phyloP scores from a whole-genome alignment of 2,113 vertebrate genomes.

The Aix galericulata region DNA sequence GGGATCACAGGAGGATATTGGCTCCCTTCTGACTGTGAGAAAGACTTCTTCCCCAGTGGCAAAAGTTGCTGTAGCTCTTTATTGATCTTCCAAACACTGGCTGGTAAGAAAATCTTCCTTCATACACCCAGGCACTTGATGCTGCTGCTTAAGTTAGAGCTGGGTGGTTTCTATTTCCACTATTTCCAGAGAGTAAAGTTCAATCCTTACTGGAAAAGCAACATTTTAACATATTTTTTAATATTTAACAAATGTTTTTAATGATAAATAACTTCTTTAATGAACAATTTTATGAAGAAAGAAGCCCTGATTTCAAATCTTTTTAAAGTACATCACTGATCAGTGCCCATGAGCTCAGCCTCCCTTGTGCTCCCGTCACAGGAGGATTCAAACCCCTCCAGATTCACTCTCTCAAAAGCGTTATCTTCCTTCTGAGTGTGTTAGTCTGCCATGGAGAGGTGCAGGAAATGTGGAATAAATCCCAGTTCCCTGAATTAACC shows the following conservation, averaged over 20 bases:
- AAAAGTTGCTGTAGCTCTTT: not conserved
- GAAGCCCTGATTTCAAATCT: not conserved
- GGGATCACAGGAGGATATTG: not conserved
- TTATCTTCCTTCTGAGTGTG: not conserved
- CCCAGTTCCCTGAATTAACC: not conserved
- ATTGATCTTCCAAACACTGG: not conserved
- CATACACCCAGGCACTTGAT: not conserved
- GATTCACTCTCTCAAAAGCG: accelerated
- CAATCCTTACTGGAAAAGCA: not conserved
- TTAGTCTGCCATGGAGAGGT: not conserved
- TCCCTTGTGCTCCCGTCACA: not conserved
- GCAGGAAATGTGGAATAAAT: not conserved
- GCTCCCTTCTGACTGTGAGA: not conserved
- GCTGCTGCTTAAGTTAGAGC: not conserved
- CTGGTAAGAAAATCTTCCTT: not conserved
- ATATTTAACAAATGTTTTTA: not conserved
- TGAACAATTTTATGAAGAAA: not conserved
- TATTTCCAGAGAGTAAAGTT: not conserved
- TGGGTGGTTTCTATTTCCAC: not conserved
- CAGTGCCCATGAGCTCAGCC: not conserved
- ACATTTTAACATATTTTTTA: not conserved
- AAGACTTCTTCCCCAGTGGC: not conserved
- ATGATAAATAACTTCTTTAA: not conserved
- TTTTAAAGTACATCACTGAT: accelerated
- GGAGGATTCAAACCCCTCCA: not conserved